Percentiles rank a stretch among this genome's conserved stretches.
phyloP scores from a whole-genome alignment of 2,888 invertebrate species.

The Mallateleia sp. region DNA sequence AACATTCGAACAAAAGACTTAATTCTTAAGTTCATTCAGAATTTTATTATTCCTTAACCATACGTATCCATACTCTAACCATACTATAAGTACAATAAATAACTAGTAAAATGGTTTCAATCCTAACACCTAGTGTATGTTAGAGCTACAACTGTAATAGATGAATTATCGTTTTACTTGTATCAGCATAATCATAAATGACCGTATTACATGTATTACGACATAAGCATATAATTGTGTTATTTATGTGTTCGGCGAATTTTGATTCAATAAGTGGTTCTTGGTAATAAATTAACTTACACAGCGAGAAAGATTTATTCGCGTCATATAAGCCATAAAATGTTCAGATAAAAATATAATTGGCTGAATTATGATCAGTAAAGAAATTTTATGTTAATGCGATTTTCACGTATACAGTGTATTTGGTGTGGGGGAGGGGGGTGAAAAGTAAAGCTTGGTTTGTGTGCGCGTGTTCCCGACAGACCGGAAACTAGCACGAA shows the following conservation, averaged over 20 bases:
- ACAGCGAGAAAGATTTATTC: not conserved
- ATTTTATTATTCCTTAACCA: too few species aligned
- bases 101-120: too few species aligned
- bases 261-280: constrained; percentile 4
- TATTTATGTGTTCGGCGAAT: not conserved
- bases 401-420: constrained; percentile 50
- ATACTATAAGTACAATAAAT: too few species aligned
- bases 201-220: constrained; percentile 11
- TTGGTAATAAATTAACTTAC: not conserved
- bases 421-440: too few species aligned
- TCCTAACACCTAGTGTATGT: too few species aligned
- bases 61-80: too few species aligned
- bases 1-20: too few species aligned
- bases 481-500: constrained; percentile 68
- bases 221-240: constrained; percentile 17
- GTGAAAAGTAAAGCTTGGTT: constrained; percentile 29
- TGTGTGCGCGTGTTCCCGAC: constrained; percentile 43
- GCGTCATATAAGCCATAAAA: not conserved
- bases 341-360: constrained; percentile 5
- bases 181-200: not conserved
- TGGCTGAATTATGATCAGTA: constrained; percentile 27
- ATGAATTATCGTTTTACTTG: not conserved
- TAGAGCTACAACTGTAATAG: constrained; percentile 20
- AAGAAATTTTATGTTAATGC: constrained; percentile 61
- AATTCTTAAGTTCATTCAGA: too few species aligned